Evolutionary conservation across 2,888 invertebrate species (phyloP), one percentile per base, ranked within the genome.

Genomic region (Sarcophaga rosellei): DNA sequence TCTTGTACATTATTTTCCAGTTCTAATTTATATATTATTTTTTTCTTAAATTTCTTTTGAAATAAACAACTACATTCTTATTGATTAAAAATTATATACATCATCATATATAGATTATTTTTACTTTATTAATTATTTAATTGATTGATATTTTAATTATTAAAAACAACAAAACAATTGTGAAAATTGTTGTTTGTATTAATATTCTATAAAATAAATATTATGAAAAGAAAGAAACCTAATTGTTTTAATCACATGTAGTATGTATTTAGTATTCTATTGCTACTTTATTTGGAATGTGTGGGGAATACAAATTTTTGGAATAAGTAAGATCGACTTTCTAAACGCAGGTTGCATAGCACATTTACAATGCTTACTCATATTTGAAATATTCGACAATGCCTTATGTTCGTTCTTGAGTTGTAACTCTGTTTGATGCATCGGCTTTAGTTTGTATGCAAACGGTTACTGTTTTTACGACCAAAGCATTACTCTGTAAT

Each of bases 151-250:
- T 59, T 82, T 47, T n/a, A 4, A 66, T 68, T 21, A 73, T 62
- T 69, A n/a, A 83, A 62, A 72, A 45, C 20, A 44, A 72, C 65
- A 78, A 68, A 68, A 68, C 61, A 69, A 73, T 83, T 78, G 68
- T 63, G 53, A 53, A 57, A 69, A 59, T 79, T 84, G 74, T 79
- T 69, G 79, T 75, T 47, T 75, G 74, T 65, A 69, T 35, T 65
- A 59, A 76, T 63, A 84, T 61, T 84, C 25, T 65, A 35, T 47
- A 59, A 80, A 84, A 84, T 80, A 84, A 80, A 84, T 53, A 62
- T 23, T 23, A 74, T 44, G n/a, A 23, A 47, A 45, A 35, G 11
- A 57, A 23, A 35, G 8, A 79, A 63, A 69, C 44, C 10, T n/a
- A 21, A 35, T 69, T 20, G 53, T 53, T 53, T 53, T 53, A 53